These are phyloP conservation scores for Patella caerulea DNA, from an alignment of 2,888 invertebrate species.

Conservation along the genomic window DNA sequence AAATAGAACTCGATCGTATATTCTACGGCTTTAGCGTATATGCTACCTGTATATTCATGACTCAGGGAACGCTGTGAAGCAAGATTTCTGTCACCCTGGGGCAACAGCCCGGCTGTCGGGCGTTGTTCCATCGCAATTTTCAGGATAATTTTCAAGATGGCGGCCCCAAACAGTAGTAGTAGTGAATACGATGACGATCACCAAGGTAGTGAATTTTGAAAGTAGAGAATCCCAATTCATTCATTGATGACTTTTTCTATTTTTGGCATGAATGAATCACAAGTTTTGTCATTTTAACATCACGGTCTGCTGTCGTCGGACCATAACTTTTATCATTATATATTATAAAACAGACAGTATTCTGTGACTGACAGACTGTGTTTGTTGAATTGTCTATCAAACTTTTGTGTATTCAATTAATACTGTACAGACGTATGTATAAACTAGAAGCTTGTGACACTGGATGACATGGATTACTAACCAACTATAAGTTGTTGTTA, in stretches of 20 bases:
- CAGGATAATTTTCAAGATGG: conserved; percentile 62
- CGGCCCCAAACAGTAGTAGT: conserved; percentile 58
- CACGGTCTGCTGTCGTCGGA: no score
- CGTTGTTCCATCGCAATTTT: conserved; percentile 37
- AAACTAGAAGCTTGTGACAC: no score
- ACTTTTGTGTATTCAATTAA: no score
- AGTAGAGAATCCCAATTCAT: conserved; percentile 30
- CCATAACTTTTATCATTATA: no score
- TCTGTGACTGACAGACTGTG: no score
- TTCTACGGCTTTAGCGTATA: conserved; percentile 38
- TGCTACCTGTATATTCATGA: conserved; percentile 40
- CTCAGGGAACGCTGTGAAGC: conserved; percentile 33
- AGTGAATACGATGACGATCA: conserved; percentile 32
- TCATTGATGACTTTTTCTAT: conserved; percentile 42
- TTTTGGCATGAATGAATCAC: conserved; percentile 57
- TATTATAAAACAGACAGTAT: no score
- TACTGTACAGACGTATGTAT: no score
- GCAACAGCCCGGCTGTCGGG: conserved; percentile 34
- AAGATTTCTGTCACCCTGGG: conserved; percentile 32
- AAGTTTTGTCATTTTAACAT: conserved; percentile 23
- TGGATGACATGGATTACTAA: no score
- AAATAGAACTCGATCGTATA: conserved; percentile 57
- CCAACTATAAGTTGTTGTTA: no score
- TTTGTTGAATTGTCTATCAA: no score
- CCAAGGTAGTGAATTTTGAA: conserved; percentile 53